These are phyloP conservation scores for Aphis gossypii DNA, from an alignment of 1,140 invertebrate species.

Conservation along the genomic window DNA sequence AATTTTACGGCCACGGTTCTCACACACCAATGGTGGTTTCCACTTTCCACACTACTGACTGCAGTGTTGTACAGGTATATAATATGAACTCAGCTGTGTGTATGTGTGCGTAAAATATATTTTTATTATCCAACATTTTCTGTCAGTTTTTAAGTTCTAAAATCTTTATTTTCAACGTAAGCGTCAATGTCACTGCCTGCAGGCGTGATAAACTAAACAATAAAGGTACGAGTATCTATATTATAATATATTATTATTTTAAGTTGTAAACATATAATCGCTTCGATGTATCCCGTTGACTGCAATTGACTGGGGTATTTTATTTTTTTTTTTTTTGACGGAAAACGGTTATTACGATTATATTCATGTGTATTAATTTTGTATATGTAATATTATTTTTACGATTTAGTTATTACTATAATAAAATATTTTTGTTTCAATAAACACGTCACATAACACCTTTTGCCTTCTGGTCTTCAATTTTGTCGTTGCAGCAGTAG, in stretches of 20 bases:
- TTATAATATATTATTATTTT: no score
- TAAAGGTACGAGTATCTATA: no score
- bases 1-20: slow-evolving; percentile 21
- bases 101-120: background rate
- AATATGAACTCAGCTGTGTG: background rate
- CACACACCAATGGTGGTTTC: background rate
- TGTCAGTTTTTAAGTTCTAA: background rate
- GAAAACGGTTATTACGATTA: background rate
- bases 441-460: slow-evolving; percentile 36
- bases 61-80: background rate
- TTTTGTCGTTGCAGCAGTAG: background rate
- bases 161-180: background rate
- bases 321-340: background rate
- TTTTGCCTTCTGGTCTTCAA: slow-evolving; percentile 39
- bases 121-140: background rate
- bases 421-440: slow-evolving; percentile 26
- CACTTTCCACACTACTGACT: background rate
- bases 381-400: slow-evolving; percentile 17
- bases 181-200: background rate
- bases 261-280: background rate
- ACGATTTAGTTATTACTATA: slow-evolving; percentile 35
- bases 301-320: background rate
- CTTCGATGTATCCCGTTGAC: background rate
- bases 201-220: no score
- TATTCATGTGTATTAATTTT: background rate